These are phyloP conservation scores for Marmota flaviventris DNA, from an alignment of 2,113 vertebrate species.

Conservation along the genomic window DNA sequence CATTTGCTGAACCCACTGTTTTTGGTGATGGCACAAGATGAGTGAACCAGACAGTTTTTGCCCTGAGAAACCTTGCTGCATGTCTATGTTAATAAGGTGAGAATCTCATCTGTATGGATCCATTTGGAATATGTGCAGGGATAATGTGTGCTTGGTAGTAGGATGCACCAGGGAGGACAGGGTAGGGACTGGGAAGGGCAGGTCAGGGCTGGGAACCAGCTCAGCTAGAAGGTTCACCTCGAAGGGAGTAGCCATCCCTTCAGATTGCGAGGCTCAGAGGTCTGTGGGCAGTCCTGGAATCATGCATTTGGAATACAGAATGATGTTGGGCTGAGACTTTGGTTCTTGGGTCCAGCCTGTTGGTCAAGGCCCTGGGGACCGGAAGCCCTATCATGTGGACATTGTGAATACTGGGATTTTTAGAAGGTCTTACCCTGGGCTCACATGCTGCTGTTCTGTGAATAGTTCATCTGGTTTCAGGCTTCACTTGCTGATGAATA, in stretches of 20 bases:
- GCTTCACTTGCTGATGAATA: background rate
- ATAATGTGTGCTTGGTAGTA: background rate
- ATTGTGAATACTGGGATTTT: background rate
- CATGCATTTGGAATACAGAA: background rate
- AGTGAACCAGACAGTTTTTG: background rate
- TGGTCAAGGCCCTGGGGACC: background rate
- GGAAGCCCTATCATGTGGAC: background rate
- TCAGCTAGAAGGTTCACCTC: background rate
- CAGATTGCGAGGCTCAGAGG: background rate
- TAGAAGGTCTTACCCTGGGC: background rate
- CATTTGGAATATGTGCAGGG: background rate
- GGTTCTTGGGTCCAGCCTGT: background rate
- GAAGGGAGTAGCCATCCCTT: background rate
- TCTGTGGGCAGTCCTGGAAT: background rate
- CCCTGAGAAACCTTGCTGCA: background rate
- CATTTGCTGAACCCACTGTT: background rate
- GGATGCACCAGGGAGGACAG: background rate
- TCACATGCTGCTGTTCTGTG: background rate
- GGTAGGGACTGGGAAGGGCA: background rate
- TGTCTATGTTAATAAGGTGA: background rate
- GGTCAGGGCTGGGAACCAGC: background rate
- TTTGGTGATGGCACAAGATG: background rate
- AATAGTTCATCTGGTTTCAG: background rate
- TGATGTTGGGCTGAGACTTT: background rate
- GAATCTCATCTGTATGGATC: background rate